Evolutionary conservation across 2,888 invertebrate species (phyloP).

Genomic region (Adelognathus sp.): DNA sequence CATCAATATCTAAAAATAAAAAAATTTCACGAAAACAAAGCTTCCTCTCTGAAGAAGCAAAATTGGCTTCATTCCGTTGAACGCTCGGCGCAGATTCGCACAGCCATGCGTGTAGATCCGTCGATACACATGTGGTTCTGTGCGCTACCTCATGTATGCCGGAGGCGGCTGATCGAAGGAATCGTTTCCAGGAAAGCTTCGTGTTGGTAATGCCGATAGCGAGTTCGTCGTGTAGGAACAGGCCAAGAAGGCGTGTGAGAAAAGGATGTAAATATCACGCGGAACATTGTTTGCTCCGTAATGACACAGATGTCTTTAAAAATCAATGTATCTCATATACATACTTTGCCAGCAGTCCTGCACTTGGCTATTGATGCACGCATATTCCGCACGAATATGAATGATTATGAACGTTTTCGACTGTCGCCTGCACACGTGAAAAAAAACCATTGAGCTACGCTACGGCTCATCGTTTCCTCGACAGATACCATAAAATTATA

Average conservation of each 20-base stretch:
- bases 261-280: constrained; percentile 16
- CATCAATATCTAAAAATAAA: too few species aligned
- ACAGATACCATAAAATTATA: too few species aligned
- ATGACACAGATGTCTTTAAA: constrained; percentile 61
- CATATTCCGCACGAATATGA: background rate
- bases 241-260: constrained; percentile 23
- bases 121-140: constrained; percentile 43
- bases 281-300: constrained; percentile 37
- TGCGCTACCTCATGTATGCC: constrained; percentile 50
- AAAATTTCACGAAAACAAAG: too few species aligned
- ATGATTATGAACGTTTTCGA: too few species aligned
- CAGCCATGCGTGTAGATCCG: constrained; percentile 22
- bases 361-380: background rate
- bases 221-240: constrained; percentile 20
- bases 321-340: constrained; percentile 38
- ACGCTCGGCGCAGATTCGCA: constrained; percentile 32
- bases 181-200: constrained; percentile 68
- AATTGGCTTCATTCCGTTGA: constrained; percentile 10
- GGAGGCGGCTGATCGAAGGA: constrained; percentile 63
- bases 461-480: too few species aligned
- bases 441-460: too few species aligned
- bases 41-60: background rate
- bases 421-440: too few species aligned
- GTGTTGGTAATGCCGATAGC: constrained; percentile 65
- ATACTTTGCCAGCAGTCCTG: background rate